A percentile compares a stretch with the other conserved stretches of the same genome.
Evolutionary conservation across 2,888 invertebrate genomes (phyloP).

Genomic region (Drosophila austrosaltans): DNA sequence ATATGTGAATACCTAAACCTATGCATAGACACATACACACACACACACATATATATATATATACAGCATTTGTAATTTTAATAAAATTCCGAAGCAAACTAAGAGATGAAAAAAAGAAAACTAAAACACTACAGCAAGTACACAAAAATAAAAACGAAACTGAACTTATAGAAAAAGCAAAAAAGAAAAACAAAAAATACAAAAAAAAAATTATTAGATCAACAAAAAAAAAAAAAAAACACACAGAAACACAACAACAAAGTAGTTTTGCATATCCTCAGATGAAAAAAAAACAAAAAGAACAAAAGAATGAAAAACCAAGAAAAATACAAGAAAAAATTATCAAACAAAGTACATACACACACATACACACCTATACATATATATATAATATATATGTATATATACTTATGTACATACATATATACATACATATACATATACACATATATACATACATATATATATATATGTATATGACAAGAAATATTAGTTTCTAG

Average conservation of each 20-base stretch:
- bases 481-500: constrained; percentile 69
- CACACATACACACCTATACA: not conserved
- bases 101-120: constrained; percentile 39
- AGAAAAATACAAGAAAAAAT: constrained; percentile 34
- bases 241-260: constrained; percentile 73
- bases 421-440: constrained; percentile 26
- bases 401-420: not conserved
- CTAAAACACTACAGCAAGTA: constrained; percentile 44
- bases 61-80: constrained; percentile 58
- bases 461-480: constrained; percentile 38
- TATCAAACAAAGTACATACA: constrained; percentile 32
- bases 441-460: constrained; percentile 22
- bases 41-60: constrained; percentile 36
- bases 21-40: constrained; percentile 38
- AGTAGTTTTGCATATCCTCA: constrained; percentile 82
- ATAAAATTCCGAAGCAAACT: constrained; percentile 36
- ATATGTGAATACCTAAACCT: constrained; percentile 52
- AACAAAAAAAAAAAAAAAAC: constrained; percentile 39
- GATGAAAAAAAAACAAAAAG: constrained; percentile 43
- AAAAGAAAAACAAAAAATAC: constrained; percentile 37
- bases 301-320: constrained; percentile 35
- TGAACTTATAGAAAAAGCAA: constrained; percentile 39
- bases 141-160: constrained; percentile 23
- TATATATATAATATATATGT: constrained; percentile 6
- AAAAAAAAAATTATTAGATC: constrained; percentile 39